Conservation (phyloP, 2,797 vertebrate genomes). For the Syndactyla subalaris region DNA sequence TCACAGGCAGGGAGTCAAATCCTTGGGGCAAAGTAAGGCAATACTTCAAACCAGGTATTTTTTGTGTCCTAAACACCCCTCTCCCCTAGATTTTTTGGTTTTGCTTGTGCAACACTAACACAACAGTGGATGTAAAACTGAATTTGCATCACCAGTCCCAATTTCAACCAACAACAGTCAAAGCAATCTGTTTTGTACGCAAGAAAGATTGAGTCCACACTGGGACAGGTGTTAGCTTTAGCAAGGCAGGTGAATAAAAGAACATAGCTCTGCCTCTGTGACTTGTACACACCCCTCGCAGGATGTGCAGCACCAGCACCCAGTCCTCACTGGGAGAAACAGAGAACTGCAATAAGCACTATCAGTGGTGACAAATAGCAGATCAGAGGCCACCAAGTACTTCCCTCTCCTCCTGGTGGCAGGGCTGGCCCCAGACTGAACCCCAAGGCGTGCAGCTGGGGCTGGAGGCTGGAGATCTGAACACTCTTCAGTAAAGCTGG, state of each 20-base stretch:
- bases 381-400: not conserved
- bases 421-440: not conserved
- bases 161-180: not conserved
- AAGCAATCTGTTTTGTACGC: not conserved
- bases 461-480: not conserved
- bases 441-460: fast-evolving
- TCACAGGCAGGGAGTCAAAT: fast-evolving
- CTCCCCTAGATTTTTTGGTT: not conserved
- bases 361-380: not conserved
- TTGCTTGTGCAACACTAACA: not conserved
- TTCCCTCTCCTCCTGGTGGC: not conserved
- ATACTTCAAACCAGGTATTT: not conserved
- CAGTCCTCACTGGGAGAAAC: not conserved
- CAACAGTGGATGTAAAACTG: fast-evolving
- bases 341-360: fast-evolving
- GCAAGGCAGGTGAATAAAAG: not conserved
- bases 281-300: fast-evolving
- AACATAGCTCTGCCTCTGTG: not conserved
- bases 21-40: not conserved
- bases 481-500: not conserved
- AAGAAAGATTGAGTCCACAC: not conserved
- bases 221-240: not conserved
- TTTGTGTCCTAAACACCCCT: not conserved
- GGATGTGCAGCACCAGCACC: fast-evolving
- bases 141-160: not conserved